Evolutionary conservation across 2,888 invertebrate genomes (phyloP), one percentile per base, ranked within the genome.

Genomic region (Notodonta ziczac): DNA sequence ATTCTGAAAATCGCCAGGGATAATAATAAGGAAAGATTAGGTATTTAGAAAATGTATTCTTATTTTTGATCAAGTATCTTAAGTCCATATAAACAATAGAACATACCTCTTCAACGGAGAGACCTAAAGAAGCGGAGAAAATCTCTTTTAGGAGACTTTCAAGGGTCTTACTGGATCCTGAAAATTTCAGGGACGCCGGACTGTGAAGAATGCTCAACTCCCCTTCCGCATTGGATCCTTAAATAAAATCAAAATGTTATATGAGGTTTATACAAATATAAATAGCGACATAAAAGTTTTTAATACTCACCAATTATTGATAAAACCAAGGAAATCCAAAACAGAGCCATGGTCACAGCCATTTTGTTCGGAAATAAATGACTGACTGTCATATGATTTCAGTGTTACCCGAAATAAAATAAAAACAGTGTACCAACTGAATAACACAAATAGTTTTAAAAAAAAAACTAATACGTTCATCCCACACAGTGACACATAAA

Each of bases 91-190:
- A 12, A 12, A 46, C 9, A 14, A 35, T 35, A 35, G 4, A 35
- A 35, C 35, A 35, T 35, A 96, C 96, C 90, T 96, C 95, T 83
- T 95, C 95, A n/a, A 96, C 95, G 12, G 97, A 95, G 70, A 96
- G 95, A 56, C 97, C 97, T 67, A 97, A 90, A 58, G 95, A 89
- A 61, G 96, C 96, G n/a, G 96, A 95, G 69, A 96, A 95, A 7
- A 97, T 94, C 84, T 97, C 97, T 78, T 95, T 95, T 3, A 97
- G 84, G 5, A 95, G 86, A 76, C 95, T 96, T 77, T 96, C 95
- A 61, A 94, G 94, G 12, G 96, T 82, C 68, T 93, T 91, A 67
- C 95, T 95, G 67, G 95, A 94, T 60, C 96, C 96, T 74, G 95
- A 93, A 86, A 97, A 97, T 66, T 91, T 87, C 53, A 97, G 88